Conservation (phyloP, 2,797 vertebrate species). For the Hybognathus amarus region DNA sequence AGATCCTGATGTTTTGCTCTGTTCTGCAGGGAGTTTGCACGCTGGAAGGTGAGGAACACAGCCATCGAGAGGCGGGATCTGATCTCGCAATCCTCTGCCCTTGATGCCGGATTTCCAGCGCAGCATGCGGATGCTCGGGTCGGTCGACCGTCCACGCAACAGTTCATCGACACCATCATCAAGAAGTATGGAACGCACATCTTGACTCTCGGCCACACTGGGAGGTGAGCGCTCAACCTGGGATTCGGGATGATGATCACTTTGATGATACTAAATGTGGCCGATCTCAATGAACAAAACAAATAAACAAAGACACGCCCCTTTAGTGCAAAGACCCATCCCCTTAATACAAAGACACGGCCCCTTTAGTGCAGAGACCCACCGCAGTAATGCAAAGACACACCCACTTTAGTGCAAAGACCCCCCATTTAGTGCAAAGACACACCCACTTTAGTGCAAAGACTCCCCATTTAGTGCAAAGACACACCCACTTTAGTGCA, state of each 20-base stretch:
- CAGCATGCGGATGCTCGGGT: conserved; percentile 93
- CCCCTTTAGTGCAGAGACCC: too few relatives aligned
- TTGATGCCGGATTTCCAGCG: conserved; percentile 99
- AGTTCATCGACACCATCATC: conserved; percentile 99
- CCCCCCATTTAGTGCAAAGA: too few relatives aligned
- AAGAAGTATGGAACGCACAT: conserved; percentile 99
- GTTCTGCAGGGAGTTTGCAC: conserved; percentile 94
- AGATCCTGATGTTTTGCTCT: conserved; percentile 20
- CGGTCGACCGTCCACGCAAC: conserved; percentile 95
- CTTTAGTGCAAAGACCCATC: too few relatives aligned
- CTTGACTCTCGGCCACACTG: conserved; percentile 97
- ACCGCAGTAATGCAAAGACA: too few relatives aligned
- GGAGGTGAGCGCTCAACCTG: conserved; percentile 85
- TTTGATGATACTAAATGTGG: background rate
- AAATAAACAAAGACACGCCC: too few relatives aligned
- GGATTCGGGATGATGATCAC: background rate
- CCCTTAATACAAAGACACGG: too few relatives aligned
- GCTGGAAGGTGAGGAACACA: conserved; percentile 99
- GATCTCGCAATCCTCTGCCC: conserved; percentile 91
- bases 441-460: too few relatives aligned
- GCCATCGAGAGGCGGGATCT: conserved; percentile 96
- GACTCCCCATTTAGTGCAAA: too few relatives aligned
- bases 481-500: too few relatives aligned
- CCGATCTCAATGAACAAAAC: background rate
- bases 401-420: too few relatives aligned